Base-by-base conservation (phyloP, 2,888 invertebrate genomes). In the Diplazon laetatorius region DNA sequence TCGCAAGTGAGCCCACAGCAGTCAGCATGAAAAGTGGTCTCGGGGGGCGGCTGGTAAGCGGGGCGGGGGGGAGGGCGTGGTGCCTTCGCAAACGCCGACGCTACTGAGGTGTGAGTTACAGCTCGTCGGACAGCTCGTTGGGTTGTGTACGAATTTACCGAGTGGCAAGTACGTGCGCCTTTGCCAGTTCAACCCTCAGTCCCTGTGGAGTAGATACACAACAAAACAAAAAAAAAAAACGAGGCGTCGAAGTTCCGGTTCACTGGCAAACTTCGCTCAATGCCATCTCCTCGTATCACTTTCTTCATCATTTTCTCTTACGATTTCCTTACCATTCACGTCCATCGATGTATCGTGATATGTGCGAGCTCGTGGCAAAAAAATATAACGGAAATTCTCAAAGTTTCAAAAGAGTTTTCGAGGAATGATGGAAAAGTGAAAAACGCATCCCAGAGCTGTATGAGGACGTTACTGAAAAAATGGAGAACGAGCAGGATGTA, bases 21-120 rank as follows among this genome's bases (percentile, higher is more conserved):
- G 79, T 66, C 77, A 55, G 83, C 80, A 81, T 84, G 85, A 85
- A 84, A 82, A 85, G 85, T 83, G 82, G 81, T 68, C 75, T 75
- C 63, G 5, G 69, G 66, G 69, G 76, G 71, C 37, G 57, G 44
- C 60, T 20, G 72, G 57, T 59, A 59, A 65, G 66, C 20, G 48
- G 25, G 57, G n/a, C n/a, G n/a, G 55, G 52, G 44, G 42, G 46
- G 20, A 37, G 37, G 60, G 74, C 60, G 74, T 69, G 52, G 46
- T 37, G 57, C 30, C 68, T 62, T 55, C 48, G 25, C 68, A 57
- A 68, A 55, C 55, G 30, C 55, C 72, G 30, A 44, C 60, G 20
- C 66, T 48, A 57, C 68, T 39, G 57, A 72, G 78, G 83, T 84
- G 80, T 77, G 76, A 81, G 79, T 83, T 80, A 81, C 78, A 79